Evolutionary conservation across 2,888 invertebrate species (phyloP), one percentile per base, ranked within the genome.

Genomic region (Oscheius sp.): DNA sequence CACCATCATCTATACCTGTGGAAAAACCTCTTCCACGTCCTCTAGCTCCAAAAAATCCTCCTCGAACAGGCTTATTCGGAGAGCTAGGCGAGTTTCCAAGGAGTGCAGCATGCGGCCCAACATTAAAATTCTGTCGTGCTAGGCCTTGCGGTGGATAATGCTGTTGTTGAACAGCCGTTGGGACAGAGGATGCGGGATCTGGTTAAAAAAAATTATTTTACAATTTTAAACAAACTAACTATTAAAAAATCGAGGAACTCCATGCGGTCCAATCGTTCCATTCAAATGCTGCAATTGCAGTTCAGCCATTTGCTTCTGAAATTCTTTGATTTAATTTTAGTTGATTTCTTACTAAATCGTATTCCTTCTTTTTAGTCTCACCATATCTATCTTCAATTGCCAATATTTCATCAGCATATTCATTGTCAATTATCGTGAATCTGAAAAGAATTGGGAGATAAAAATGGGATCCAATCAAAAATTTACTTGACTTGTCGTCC

Each of bases 371-470:
- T 63, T 70, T 75, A 12, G 64, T 67, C n/a, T 70, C 66, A 25
- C 79, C 79, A 45, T 75, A 79, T 8, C 53, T 57, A 68, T 79
- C 79, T 29, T 71, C 69, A n/a, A 79, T 74, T 23, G 66, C 68
- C 33, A 75, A 10, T 10, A 73, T 67, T 37, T 75, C 74, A 65
- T 79, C 79, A 10, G 76, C 79, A 33, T 57, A 66, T 3, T 71
- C 69, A 25, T 74, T 77, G 27, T 68, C 65, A 27, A 77, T 75
- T 34, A 69, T 72, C 3, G 34, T 34, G 12, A 75, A 42, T 63
- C 69, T 72, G 33, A n/a, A 46, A 20, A 17, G 10, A 34, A 33
- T n/a, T n/a, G 20, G 17, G 3, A 3, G 23, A 8, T 64, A 25
- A 57, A 12, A 37, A 33, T 17, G 23, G 12, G 17, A 33, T n/a